A percentile compares a stretch with the other conserved stretches of the same genome.
phyloP scores from a whole-genome alignment of 2,888 invertebrate species.

The Nymphalis c-album region DNA sequence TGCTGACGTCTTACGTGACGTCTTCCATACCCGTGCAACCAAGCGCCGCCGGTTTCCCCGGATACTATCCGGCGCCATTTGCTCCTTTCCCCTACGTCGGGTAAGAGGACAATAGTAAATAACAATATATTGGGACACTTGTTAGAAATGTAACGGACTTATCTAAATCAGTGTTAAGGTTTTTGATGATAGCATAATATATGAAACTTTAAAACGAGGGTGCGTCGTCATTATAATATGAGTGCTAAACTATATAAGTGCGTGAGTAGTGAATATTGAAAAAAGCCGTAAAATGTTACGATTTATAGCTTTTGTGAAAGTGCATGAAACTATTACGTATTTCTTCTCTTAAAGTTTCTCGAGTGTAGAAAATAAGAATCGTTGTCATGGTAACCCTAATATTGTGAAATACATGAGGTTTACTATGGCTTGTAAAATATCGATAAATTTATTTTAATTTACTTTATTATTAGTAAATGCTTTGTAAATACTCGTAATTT shows the following conservation, averaged over 20 bases:
- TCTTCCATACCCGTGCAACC: constrained; percentile 88
- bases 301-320: constrained; percentile 63
- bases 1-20: constrained; percentile 91
- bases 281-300: constrained; percentile 58
- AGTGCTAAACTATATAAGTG: constrained; percentile 71
- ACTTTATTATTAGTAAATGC: constrained; percentile 49
- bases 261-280: constrained; percentile 56
- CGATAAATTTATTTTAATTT: constrained; percentile 44
- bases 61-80: constrained; percentile 89
- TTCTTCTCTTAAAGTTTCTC: constrained; percentile 61
- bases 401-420: constrained; percentile 33
- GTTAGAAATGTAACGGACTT: constrained; percentile 20
- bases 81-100: constrained; percentile 89
- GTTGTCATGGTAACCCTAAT: constrained; percentile 43
- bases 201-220: constrained; percentile 52
- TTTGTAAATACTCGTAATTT: constrained; percentile 71
- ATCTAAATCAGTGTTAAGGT: constrained; percentile 50
- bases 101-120: constrained; percentile 51
- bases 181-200: constrained; percentile 50
- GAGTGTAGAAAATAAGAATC: constrained; percentile 43
- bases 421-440: constrained; percentile 50
- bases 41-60: constrained; percentile 85
- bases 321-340: constrained; percentile 61
- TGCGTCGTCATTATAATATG: constrained; percentile 54
- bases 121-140: neutral